These are phyloP conservation scores for Grallaria varia DNA, from an alignment of 2,113 vertebrate species.

Conservation along the genomic window DNA sequence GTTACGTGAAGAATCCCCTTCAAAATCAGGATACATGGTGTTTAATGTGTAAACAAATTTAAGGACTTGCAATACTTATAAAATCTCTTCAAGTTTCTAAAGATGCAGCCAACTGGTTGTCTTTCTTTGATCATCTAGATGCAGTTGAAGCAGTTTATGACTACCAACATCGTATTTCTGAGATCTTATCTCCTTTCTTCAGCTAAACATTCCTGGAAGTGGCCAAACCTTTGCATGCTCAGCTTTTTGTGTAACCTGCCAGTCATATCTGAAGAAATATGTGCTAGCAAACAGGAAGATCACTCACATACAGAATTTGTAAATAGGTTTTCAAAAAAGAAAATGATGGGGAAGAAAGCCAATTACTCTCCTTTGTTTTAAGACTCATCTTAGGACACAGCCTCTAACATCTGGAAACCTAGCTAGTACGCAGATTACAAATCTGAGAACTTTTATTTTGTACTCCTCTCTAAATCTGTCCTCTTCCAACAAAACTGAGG, in stretches of 20 bases:
- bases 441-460: background rate
- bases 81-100: background rate
- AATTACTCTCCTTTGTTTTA: background rate
- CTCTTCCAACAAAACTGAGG: background rate
- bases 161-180: rapidly evolving
- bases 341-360: background rate
- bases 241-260: background rate
- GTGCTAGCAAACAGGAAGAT: background rate
- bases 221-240: rapidly evolving
- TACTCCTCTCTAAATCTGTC: background rate
- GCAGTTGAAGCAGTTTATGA: background rate
- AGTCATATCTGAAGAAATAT: background rate
- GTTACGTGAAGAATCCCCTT: background rate
- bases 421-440: background rate
- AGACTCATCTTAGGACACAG: background rate
- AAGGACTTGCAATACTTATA: background rate
- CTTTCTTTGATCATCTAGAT: background rate
- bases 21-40: background rate
- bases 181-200: background rate
- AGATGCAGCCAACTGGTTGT: background rate
- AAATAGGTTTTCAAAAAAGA: background rate
- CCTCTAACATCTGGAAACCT: background rate
- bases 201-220: background rate
- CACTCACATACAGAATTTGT: background rate
- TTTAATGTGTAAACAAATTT: background rate